Evolutionary conservation across 2,797 vertebrate genomes (phyloP), one percentile per base, ranked within the genome.

Genomic region (Acomys russatus): DNA sequence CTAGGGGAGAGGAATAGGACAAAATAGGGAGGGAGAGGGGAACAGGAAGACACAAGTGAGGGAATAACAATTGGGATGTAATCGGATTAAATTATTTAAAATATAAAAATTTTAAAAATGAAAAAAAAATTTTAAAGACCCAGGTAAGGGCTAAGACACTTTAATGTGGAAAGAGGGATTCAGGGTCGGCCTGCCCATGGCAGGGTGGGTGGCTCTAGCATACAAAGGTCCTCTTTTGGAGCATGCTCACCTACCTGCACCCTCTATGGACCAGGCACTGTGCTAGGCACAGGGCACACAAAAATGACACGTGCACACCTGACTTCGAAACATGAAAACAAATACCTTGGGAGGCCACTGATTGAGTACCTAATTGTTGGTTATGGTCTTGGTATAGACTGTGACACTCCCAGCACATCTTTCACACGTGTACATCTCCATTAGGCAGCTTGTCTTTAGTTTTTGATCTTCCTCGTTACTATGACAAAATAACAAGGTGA

Each of bases 311-410:
- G 11, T 0, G 6, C 17, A 33, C 0, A 0, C 35, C 15, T 17
- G 3, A 8, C 33, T 68, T 84, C 6, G 8, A 49, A 4, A 63
- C 28, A 38, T 15, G 17, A 25, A 68, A 18, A 8, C 38, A 1
- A 11, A 59, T 0, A 0, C 20, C 44, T 44, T 17, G 2, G 1
- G 17, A 2, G 7, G 30, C 17, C 30, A 0, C 25, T 1, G 7
- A 8, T 1, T 15, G 22, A 38, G 35, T 10, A 2, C 0, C 38
- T 6, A 1, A 14, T 11, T 54, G 18, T 51, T 23, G 11, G 1
- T 3, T 56, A 71, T 22, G 10, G 23, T 35, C 54, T 74, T 33
- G 4, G 18, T 9, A 3, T 7, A 44, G 14, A 0, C 11, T 1
- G 61, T n/a, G 28, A 63, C 0, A 0, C 15, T 25, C 33, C 44